A percentile compares a stretch with the other conserved stretches of the same genome.
Evolutionary conservation across 2,113 vertebrate genomes (phyloP).

Genomic region (Brachypteracias leptosomus): DNA sequence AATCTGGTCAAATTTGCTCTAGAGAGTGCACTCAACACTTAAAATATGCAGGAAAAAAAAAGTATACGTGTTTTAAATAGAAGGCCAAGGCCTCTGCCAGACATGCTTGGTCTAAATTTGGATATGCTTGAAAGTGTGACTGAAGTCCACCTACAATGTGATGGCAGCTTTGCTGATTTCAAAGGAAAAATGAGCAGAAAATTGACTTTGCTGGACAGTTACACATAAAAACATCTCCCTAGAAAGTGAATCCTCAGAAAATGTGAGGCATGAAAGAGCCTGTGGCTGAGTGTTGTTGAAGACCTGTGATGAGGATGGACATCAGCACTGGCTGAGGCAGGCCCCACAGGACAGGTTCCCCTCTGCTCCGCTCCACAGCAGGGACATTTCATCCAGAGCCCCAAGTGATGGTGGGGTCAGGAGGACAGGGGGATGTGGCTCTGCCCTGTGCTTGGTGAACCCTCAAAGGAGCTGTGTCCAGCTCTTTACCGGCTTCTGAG

Average conservation of each 20-base stretch:
- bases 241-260: not conserved
- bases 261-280: not conserved
- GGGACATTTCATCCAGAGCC: fast-evolving
- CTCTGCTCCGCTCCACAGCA: not conserved
- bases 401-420: fast-evolving
- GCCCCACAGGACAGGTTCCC: fast-evolving
- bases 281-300: not conserved
- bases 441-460: not conserved
- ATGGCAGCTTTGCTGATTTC: slow-evolving; percentile 1
- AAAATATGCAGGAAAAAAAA: not conserved
- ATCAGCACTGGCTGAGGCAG: not conserved
- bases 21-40: not conserved
- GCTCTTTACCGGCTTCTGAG: fast-evolving
- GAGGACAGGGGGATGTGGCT: fast-evolving
- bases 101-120: not conserved
- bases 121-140: not conserved
- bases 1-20: not conserved
- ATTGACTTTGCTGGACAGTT: not conserved
- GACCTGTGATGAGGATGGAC: fast-evolving
- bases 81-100: not conserved
- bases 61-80: not conserved
- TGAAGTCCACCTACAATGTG: not conserved
- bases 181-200: slow-evolving; percentile 23
- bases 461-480: fast-evolving
- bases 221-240: not conserved